Base-by-base conservation (phyloP, 2,113 vertebrate genomes). In the Atherinomorus stipes region DNA sequence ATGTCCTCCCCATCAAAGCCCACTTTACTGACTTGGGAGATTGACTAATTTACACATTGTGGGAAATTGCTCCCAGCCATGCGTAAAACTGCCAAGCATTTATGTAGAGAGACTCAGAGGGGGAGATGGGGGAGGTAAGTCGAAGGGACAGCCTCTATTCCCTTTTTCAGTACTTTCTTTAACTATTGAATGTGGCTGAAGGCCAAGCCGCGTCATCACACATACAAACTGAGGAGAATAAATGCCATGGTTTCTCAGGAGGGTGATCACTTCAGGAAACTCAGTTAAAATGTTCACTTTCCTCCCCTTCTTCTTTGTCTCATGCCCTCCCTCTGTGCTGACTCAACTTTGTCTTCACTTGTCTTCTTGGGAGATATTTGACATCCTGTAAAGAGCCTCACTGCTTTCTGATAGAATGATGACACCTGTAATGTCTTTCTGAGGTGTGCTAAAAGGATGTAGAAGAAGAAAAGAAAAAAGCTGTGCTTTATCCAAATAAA, bases 31-130 rank as follows among this genome's bases (percentile, higher is more conserved):
- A 96, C 96, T 97, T 93, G 91, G 93, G 94, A 92, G 95, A 96
- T 95, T 95, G 95, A 96, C 96, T 97, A 96, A 96, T 98, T 98
- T 97, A 96, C 96, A 98, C 96, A 95, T 97, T 96, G 95, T 96
- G 96, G 95, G 96, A 97, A 97, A 98, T 96, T 96, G 95, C 95
- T 96, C 93, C 96, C 95, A 96, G 96, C 94, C 94, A 96, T 94
- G 94, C 93, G 94, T 91, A 94, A 93, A 94, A 95, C 93, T 92
- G 91, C 93, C 91, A 93, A 93, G 91, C 93, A 91, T 94, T 94
- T 92, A 93, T 93, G 93, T 88, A 89, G 91, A 93, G 81, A 90
- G 86, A 92, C 92, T 88, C 90, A 89, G 88, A 87, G 90, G 88
- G 89, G 89, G 82, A 91, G 92, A 90, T 90, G 88, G 81, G 83